Evolutionary conservation across 2,113 vertebrate species (phyloP), one percentile per base, ranked within the genome.

Genomic region (Ciconia boyciana): DNA sequence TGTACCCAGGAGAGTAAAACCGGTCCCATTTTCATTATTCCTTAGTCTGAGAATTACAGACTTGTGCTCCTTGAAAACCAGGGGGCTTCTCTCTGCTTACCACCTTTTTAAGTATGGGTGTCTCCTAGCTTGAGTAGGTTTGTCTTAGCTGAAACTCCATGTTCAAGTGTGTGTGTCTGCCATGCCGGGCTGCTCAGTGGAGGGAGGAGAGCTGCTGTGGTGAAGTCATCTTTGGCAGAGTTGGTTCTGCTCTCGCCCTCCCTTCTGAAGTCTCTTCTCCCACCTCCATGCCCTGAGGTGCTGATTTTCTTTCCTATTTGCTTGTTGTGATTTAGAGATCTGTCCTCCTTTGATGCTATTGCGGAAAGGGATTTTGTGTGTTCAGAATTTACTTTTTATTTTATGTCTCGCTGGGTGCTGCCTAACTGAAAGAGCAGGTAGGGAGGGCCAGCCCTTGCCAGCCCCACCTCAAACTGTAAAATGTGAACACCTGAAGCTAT

Each of bases 401-500:
- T 93, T 41, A 2, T 34, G 74, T 71, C 93, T 94, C 2, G 2
- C 74, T 60, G 85, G 70, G 65, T 1, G 66, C 87, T 83, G 72
- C 87, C 2, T 3, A 74, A 41, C 76, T 0, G 0, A 64, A n/a
- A 18, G 70, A 93, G 94, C 94, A 94, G 91, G 93, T 97, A 91
- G 89, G 93, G 57, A 94, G 70, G 82, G 65, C 70, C 95, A 85
- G 71, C 77, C 49, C 75, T 91, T 72, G 84, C 91, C 96, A 96
- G 89, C 96, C 91, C 78, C 87, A 94, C 95, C 95, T 90, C 93
- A 86, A 91, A 83, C 91, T 0, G 2, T 93, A 81, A 43, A 91
- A 94, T 66, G 82, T 7, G 76, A 95, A 75, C 94, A 94, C 96
- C 95, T 55, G 71, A 90, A 95, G 96, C 94, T 31, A 90, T 91